Evolutionary conservation across 2,888 invertebrate species (phyloP).

Genomic region (Archips crataeganus): DNA sequence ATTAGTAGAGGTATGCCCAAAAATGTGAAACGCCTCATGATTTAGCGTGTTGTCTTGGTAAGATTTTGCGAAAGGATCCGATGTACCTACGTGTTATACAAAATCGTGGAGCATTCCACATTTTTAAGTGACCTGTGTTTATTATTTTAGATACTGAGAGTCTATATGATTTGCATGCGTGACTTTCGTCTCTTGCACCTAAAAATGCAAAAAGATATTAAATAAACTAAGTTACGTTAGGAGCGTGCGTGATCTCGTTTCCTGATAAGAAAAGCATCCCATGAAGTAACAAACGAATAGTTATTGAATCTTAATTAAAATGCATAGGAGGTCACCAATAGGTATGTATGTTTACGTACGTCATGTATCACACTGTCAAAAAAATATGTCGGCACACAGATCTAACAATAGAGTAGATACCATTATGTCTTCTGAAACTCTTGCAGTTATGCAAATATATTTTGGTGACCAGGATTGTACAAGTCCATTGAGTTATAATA

Average conservation of each 20-base stretch:
- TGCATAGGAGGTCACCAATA: not conserved
- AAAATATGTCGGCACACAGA: too few relatives aligned
- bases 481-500: not conserved
- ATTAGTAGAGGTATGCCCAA: too few relatives aligned
- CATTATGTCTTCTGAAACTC: too few relatives aligned
- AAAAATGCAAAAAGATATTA: not conserved
- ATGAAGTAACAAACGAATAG: conserved; percentile 4
- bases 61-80: too few relatives aligned
- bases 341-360: not conserved
- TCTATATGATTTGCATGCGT: too few relatives aligned
- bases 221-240: not conserved
- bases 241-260: conserved; percentile 22
- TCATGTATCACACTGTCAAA: not conserved
- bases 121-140: too few relatives aligned
- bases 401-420: too few relatives aligned
- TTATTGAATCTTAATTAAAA: not conserved
- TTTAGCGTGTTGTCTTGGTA: too few relatives aligned
- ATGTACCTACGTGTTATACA: too few relatives aligned
- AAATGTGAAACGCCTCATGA: too few relatives aligned
- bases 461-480: not conserved
- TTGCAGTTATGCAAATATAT: not conserved
- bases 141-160: too few relatives aligned
- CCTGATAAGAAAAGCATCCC: conserved; percentile 17
- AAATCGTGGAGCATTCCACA: too few relatives aligned
- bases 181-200: not conserved